Evolutionary conservation across 2,888 invertebrate species (phyloP).

Genomic region (Thymelicus sylvestris): DNA sequence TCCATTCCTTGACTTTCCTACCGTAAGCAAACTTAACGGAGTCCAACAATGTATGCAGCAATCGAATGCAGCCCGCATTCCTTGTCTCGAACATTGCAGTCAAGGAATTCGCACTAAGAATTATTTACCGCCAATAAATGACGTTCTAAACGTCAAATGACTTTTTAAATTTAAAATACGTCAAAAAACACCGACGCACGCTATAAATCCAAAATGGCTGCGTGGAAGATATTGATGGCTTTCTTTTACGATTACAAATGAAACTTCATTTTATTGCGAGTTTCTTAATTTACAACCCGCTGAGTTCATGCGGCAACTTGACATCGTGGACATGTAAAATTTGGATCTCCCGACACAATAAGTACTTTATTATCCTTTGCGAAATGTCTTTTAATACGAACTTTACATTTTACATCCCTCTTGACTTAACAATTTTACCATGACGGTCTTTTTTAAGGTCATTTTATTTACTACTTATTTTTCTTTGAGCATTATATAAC

Average conservation of each 20-base stretch:
- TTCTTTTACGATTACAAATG: slow-evolving; percentile 69
- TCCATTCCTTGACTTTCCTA: slow-evolving; percentile 37
- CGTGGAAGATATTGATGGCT: slow-evolving; percentile 63
- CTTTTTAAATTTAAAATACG: slow-evolving; percentile 56
- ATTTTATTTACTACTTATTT: neutral
- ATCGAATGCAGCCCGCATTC: slow-evolving; percentile 59
- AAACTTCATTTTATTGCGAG: slow-evolving; percentile 59
- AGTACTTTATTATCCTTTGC: slow-evolving; percentile 46
- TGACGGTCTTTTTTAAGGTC: neutral
- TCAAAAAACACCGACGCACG: slow-evolving; percentile 53
- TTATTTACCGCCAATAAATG: slow-evolving; percentile 60
- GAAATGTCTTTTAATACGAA: slow-evolving; percentile 39
- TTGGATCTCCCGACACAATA: slow-evolving; percentile 40
- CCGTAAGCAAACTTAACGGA: slow-evolving; percentile 49
- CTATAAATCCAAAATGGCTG: slow-evolving; percentile 66
- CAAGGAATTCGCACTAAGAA: slow-evolving; percentile 48
- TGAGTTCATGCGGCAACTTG: slow-evolving; percentile 54
- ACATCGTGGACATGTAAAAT: slow-evolving; percentile 48
- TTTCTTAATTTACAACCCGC: slow-evolving; percentile 61
- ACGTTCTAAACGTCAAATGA: slow-evolving; percentile 51
- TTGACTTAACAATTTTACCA: neutral
- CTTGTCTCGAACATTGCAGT: slow-evolving; percentile 48
- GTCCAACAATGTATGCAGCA: slow-evolving; percentile 53
- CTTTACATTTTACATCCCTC: slow-evolving; percentile 8
- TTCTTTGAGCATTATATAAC: neutral